Base-by-base conservation (phyloP, 2,113 vertebrate genomes). In the Oncorhynchus gorbuscha region DNA sequence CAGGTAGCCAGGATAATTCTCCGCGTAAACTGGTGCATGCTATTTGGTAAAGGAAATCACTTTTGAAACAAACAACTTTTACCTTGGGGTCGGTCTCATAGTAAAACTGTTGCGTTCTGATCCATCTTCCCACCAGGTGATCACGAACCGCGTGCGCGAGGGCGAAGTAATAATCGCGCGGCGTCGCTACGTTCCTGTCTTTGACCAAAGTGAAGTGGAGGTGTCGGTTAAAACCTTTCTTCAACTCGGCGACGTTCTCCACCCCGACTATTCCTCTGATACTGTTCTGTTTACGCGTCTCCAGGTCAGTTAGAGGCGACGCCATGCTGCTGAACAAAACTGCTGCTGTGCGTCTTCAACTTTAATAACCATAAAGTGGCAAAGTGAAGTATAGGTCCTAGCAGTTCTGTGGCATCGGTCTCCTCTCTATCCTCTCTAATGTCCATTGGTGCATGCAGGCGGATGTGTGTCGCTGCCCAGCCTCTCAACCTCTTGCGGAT, bases 131-230 rank as follows among this genome's bases (percentile, higher is more conserved):
- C 87, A 98, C 97, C 89, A 98, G 92, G 89, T 97, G 97, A 80
- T 98, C 97, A 2, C 97, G 94, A 73, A 98, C 96, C 0, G 96
- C 95, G 91, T 98, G 95, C 0, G 96, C 97, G 80, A 98, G 87
- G 12, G 97, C 97, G 35, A 97, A 97, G 89, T 94, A 98, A 76
- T 97, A 98, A 80, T 98, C 97, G 35, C 95, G 89, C 45, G 94
- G 92, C 2, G 95, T 97, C 70, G 97, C 95, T 69, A 98, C 95
- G 68, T 98, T 98, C 45, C 97, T 88, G 92, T 98, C 97, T 80
- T 98, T 98, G 76, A 97, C 96, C 83, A 98, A 87, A 1, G 97
- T 98, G 93, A 98, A 98, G 87, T 98, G 97, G 65, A 98, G 90
- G 85, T 98, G 97, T 0, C 97, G 93, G 75, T 97, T 98, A 84